A percentile compares a stretch with the other conserved stretches of the same genome.
These are phyloP conservation scores for Drosophila incognita DNA, from an alignment of 2,888 invertebrate genomes.

Conservation along the genomic window DNA sequence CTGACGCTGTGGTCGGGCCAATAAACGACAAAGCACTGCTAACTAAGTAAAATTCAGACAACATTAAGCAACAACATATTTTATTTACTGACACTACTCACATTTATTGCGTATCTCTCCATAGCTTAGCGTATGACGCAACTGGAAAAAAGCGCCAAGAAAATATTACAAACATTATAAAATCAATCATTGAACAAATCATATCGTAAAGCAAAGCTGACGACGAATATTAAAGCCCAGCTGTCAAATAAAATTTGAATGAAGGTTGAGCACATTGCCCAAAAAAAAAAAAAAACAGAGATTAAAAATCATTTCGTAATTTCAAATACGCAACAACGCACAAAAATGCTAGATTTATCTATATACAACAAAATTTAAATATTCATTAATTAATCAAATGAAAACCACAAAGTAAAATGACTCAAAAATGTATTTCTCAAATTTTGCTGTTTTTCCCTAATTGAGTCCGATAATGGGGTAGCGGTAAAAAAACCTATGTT, in stretches of 20 bases:
- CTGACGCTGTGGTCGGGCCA: slow-evolving; percentile 40
- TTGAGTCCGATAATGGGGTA: slow-evolving; percentile 6
- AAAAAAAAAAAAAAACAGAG: neutral
- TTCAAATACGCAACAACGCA: slow-evolving; percentile 4
- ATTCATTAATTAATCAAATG: slow-evolving; percentile 2
- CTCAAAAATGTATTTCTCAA: slow-evolving; percentile 32
- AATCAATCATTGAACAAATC: neutral
- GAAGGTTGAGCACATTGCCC: neutral
- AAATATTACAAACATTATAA: neutral
- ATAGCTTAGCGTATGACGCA: slow-evolving; percentile 3
- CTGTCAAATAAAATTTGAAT: neutral
- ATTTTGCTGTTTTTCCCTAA: slow-evolving; percentile 9
- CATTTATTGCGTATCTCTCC: slow-evolving; percentile 22
- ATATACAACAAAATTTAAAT: neutral
- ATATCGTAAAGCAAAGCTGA: neutral
- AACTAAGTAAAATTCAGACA: slow-evolving; percentile 1
- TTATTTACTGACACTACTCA: slow-evolving; percentile 33
- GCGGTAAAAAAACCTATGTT: neutral
- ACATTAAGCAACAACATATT: neutral
- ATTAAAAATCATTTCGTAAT: slow-evolving; percentile 3
- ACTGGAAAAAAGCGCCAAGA: slow-evolving; percentile 23
- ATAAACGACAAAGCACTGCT: neutral
- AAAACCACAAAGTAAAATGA: neutral
- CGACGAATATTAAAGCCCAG: neutral
- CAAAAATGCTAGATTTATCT: neutral